Conservation (phyloP, 2,113 vertebrate genomes). For the Calidris pugnax region DNA sequence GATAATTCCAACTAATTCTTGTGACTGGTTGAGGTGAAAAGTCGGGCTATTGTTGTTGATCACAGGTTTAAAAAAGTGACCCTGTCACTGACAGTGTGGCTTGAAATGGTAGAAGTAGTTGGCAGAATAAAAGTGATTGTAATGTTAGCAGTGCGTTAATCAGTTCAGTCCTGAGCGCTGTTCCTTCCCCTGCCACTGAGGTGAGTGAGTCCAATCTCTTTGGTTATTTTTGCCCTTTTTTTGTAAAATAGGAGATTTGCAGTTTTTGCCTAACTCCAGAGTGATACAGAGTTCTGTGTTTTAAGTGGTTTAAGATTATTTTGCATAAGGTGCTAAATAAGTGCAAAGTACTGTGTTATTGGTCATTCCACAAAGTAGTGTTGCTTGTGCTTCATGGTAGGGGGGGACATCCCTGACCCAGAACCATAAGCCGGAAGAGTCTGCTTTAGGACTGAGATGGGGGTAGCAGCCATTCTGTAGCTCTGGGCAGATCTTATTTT, state of each 20-base stretch:
- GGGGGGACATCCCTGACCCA: rapidly evolving
- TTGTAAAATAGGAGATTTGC: not conserved
- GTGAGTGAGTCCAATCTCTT: not conserved
- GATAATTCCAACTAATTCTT: not conserved
- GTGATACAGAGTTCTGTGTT: not conserved
- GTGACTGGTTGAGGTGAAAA: not conserved
- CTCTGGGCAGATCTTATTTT: not conserved
- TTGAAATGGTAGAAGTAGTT: not conserved
- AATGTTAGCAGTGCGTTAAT: not conserved
- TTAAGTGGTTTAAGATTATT: not conserved
- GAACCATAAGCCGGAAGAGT: rapidly evolving
- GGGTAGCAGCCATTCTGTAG: not conserved
- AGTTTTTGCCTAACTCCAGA: not conserved
- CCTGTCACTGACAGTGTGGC: not conserved
- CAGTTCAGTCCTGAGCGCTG: not conserved
- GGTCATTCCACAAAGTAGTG: not conserved
- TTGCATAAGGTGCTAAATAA: not conserved
- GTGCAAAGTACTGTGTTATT: not conserved
- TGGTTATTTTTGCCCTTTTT: not conserved
- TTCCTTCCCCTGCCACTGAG: not conserved
- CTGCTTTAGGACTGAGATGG: not conserved
- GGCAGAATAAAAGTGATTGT: not conserved
- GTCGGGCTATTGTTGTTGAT: not conserved
- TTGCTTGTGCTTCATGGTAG: rapidly evolving
- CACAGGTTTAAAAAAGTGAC: not conserved